Percentiles rank a stretch among this genome's conserved stretches.
phyloP scores from a whole-genome alignment of 2,888 invertebrate species.

The Yponomeuta plumbellus region DNA sequence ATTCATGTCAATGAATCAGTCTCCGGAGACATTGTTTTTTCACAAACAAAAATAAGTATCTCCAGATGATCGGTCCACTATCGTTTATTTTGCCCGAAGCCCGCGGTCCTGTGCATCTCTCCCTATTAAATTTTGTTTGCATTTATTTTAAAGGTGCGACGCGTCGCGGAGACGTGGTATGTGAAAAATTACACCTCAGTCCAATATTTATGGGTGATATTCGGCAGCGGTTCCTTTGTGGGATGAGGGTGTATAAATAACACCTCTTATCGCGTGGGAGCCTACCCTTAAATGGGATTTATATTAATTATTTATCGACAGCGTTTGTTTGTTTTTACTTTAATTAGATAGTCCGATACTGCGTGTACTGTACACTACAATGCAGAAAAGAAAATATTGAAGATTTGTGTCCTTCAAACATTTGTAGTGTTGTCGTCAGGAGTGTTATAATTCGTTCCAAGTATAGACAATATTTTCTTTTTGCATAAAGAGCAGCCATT shows the following conservation, averaged over 20 bases:
- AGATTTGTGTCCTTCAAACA: background rate
- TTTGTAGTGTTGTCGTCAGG: background rate
- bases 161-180: slow-evolving; percentile 72
- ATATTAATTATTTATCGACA: slow-evolving; percentile 72
- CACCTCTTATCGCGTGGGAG: slow-evolving; percentile 76
- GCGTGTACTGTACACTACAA: background rate
- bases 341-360: background rate
- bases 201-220: slow-evolving; percentile 78
- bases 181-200: slow-evolving; percentile 77
- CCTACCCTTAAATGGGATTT: slow-evolving; percentile 72
- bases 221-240: slow-evolving; percentile 77
- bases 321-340: slow-evolving; percentile 18
- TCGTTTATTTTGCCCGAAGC: slow-evolving; percentile 73
- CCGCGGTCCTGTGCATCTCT: slow-evolving; percentile 74
- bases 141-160: slow-evolving; percentile 77
- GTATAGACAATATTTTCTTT: slow-evolving; percentile 49
- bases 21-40: background rate
- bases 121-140: slow-evolving; percentile 78
- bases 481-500: slow-evolving; percentile 72
- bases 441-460: slow-evolving; percentile 13
- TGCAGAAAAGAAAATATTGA: background rate
- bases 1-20: slow-evolving; percentile 1
- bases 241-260: slow-evolving; percentile 75
- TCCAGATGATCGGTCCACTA: slow-evolving; percentile 60
- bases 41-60: slow-evolving; percentile 30